phyloP scores from a whole-genome alignment of 1,140 invertebrate species.

The Papilio glaucus region DNA sequence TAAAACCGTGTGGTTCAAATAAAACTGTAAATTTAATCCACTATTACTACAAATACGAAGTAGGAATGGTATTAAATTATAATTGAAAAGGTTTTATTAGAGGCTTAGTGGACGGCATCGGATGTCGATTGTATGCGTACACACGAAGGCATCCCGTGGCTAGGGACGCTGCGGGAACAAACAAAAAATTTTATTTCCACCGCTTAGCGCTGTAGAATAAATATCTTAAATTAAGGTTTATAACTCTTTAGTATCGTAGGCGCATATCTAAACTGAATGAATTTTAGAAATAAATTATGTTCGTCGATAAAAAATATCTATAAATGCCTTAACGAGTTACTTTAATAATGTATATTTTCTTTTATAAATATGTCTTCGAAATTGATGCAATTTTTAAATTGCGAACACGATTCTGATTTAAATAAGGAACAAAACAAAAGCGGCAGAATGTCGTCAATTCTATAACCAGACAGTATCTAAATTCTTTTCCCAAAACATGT shows the following conservation, averaged over 20 bases:
- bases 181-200: constrained; percentile 31
- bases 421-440: too few species aligned
- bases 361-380: not conserved
- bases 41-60: constrained; percentile 32
- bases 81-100: constrained; percentile 34
- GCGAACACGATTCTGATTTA: too few species aligned
- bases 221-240: constrained; percentile 57
- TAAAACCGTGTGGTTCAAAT: constrained; percentile 10
- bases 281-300: constrained; percentile 45
- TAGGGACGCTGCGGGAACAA: constrained; percentile 33
- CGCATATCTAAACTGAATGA: constrained; percentile 40
- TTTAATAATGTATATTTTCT: not conserved
- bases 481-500: too few species aligned
- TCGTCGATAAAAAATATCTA: constrained; percentile 40
- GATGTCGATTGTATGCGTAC: constrained; percentile 19
- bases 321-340: not conserved
- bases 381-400: not conserved
- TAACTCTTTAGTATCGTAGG: constrained; percentile 47
- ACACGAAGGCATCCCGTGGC: constrained; percentile 51
- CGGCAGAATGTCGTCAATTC: too few species aligned
- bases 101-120: constrained; percentile 20
- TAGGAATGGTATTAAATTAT: constrained; percentile 25
- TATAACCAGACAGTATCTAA: too few species aligned
- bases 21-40: constrained; percentile 32
- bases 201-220: constrained; percentile 44